Base-by-base conservation (phyloP, 2,797 vertebrate genomes). In the Sandelia bainsii region DNA sequence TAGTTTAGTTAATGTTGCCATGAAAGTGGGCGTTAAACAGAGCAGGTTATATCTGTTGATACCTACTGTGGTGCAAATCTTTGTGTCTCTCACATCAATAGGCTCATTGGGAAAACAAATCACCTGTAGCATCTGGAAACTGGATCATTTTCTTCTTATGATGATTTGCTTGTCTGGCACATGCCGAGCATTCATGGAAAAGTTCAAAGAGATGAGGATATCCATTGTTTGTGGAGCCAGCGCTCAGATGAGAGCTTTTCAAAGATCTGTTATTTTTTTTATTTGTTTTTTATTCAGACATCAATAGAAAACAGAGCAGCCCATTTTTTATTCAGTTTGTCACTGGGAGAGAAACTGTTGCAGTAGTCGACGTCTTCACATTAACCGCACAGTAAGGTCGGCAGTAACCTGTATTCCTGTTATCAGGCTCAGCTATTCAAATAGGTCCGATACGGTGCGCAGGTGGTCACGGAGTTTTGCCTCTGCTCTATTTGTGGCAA, bases 341-440 rank as follows among this genome's bases (percentile, higher is more conserved):
- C 72, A 40, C 52, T 2, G 39, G 75, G 69, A 70, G 63, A 50
- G 19, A 39, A 70, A 61, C 64, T 25, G 12, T 60, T 23, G 57
- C 25, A 63, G 32, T 64, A 40, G 50, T 1, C 69, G 72, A 49
- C 7, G 7, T 53, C 25, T 60, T 62, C 37, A 27, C 25, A 16
- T 42, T 42, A 75, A 22, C 40, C 25, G 49, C 25, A 11, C 40
- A 58, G 65, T 62, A 37, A n/a, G 68, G 54, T 49, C 72, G 70
- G 58, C 64, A 20, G 53, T 34, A 83, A 79, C 77, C 76, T 58
- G 67, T 61, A 58, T 2, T 61, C 40, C 59, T 4, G 12, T 72
- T 75, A 81, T 84, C 80, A 34, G 44, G 32, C n/a, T 19, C 0
- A 48, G 53, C 42, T 72, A 77, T 68, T 76, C 69, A 85, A 79